These are phyloP conservation scores for Philonicus albiceps DNA, from an alignment of 2,888 invertebrate genomes.

Conservation along the genomic window DNA sequence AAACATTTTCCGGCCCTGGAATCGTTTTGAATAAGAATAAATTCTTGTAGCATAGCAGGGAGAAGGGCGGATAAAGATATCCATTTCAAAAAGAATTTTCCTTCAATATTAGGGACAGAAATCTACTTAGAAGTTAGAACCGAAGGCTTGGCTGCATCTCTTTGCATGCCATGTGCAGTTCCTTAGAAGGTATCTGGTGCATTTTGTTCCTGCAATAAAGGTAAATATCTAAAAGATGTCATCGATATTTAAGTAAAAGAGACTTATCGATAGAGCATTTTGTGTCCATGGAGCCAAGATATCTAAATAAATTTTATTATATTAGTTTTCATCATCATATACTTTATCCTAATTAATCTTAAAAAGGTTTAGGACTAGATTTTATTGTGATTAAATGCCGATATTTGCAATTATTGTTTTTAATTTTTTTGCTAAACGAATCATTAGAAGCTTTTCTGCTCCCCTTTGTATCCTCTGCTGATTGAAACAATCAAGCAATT, in stretches of 20 bases:
- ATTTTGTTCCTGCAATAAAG: not conserved
- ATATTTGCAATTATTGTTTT: too few relatives aligned
- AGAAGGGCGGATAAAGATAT: not conserved
- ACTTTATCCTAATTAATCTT: too few relatives aligned
- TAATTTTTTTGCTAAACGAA: too few relatives aligned
- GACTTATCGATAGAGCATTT: not conserved
- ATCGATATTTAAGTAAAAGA: not conserved
- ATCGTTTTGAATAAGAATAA: slow-evolving; percentile 22
- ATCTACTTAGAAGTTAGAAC: slow-evolving; percentile 12
- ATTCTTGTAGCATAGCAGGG: not conserved
- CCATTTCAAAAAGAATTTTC: not conserved
- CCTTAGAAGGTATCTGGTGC: not conserved
- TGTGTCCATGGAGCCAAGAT: not conserved
- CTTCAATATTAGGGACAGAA: not conserved
- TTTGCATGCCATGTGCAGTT: not conserved
- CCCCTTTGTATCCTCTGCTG: too few relatives aligned
- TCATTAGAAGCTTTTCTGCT: too few relatives aligned
- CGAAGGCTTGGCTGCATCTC: not conserved
- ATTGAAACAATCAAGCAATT: too few relatives aligned
- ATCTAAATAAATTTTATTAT: not conserved
- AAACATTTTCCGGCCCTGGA: not conserved
- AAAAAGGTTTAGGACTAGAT: too few relatives aligned
- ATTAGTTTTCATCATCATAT: not conserved
- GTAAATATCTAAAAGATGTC: not conserved
- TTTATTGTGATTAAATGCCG: too few relatives aligned